phyloP scores from a whole-genome alignment of 2,113 vertebrate genomes.

The Petromus typicus region DNA sequence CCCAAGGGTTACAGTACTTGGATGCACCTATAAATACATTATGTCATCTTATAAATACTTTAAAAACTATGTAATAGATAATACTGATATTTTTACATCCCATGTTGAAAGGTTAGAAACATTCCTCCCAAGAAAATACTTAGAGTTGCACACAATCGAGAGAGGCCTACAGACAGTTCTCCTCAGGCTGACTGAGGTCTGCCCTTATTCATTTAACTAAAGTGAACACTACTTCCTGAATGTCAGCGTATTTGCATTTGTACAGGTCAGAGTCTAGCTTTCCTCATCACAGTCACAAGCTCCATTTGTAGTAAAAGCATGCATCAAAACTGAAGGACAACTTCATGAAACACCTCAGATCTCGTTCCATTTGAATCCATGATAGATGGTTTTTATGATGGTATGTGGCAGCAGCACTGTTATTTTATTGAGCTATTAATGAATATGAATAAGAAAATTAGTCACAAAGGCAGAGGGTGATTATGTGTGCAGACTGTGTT shows the following conservation, averaged over 20 bases:
- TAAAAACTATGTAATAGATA: slow-evolving; percentile 20
- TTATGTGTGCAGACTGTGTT: not conserved
- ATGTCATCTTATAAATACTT: not conserved
- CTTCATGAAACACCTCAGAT: not conserved
- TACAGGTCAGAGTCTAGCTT: not conserved
- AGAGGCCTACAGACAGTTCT: not conserved
- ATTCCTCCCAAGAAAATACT: slow-evolving; percentile 45
- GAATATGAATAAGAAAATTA: slow-evolving; percentile 26
- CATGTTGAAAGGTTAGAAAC: not conserved
- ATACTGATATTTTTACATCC: slow-evolving; percentile 55
- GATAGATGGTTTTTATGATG: not conserved
- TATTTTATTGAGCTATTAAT: slow-evolving; percentile 9
- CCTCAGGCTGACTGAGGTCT: not conserved
- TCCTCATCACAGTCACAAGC: not conserved
- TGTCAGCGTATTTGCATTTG: not conserved
- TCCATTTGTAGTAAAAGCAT: not conserved
- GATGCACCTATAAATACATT: not conserved
- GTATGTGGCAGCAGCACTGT: not conserved
- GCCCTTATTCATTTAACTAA: not conserved
- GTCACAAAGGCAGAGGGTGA: not conserved
- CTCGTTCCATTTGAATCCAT: not conserved
- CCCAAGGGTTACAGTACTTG: slow-evolving; percentile 11
- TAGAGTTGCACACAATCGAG: not conserved
- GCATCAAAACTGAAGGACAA: not conserved
- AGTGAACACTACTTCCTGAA: not conserved